Conservation (phyloP, 2,797 vertebrate genomes). For the Pseudochromis fuscus region DNA sequence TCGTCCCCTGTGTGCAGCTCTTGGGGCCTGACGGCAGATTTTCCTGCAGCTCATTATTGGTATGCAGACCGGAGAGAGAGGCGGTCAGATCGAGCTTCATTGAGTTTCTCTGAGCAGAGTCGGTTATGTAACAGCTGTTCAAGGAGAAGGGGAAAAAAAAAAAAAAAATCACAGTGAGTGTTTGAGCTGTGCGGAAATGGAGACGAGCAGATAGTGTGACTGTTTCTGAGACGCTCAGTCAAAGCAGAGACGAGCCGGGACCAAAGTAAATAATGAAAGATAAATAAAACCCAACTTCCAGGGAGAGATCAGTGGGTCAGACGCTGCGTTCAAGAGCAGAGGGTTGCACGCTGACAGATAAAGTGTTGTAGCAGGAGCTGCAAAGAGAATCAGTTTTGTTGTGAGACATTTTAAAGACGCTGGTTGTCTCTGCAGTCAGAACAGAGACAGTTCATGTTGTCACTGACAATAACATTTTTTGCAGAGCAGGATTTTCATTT, state of each 20-base stretch:
- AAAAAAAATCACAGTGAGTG: conserved; percentile 46
- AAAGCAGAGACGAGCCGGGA: background rate
- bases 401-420: too few relatives aligned
- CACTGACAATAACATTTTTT: too few relatives aligned
- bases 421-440: too few relatives aligned
- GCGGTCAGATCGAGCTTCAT: conserved; percentile 76
- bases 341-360: background rate
- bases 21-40: conserved; percentile 41
- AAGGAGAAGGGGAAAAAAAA: conserved; percentile 66
- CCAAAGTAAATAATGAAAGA: conserved; percentile 24
- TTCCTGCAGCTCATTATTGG: conserved; percentile 54
- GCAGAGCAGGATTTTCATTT: too few relatives aligned
- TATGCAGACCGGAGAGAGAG: conserved; percentile 33
- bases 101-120: conserved; percentile 81
- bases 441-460: too few relatives aligned
- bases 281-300: conserved; percentile 6
- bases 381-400: too few relatives aligned
- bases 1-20: conserved; percentile 38
- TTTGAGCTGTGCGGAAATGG: conserved; percentile 43
- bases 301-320: background rate
- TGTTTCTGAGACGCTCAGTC: conserved; percentile 21
- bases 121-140: conserved; percentile 89
- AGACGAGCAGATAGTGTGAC: conserved; percentile 37
- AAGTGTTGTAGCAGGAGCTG: too few relatives aligned
- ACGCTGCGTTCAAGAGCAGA: conserved; percentile 7